These are phyloP conservation scores for Brevipalpus yothersi DNA, from an alignment of 1,140 invertebrate species.

Conservation along the genomic window DNA sequence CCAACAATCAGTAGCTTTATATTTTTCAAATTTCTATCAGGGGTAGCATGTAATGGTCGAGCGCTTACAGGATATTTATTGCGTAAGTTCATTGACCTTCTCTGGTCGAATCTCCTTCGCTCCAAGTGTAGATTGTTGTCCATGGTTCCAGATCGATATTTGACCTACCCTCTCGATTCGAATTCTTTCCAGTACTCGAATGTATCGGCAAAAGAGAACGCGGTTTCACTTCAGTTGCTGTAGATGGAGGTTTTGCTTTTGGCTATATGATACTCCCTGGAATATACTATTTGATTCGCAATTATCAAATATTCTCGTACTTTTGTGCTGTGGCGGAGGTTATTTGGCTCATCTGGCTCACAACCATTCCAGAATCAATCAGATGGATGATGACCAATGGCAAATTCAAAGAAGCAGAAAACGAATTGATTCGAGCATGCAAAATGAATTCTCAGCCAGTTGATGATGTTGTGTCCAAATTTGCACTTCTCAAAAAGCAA, in stretches of 20 bases:
- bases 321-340: slow-evolving; percentile 26
- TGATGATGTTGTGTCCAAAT: not conserved
- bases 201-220: not conserved
- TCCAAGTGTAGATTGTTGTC: not conserved
- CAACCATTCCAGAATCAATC: slow-evolving; percentile 6
- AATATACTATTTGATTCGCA: not conserved
- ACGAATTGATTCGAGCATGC: slow-evolving; percentile 1
- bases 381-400: slow-evolving; percentile 7
- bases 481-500: not conserved
- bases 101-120: not conserved
- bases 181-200: slow-evolving; percentile 1
- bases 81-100: not conserved
- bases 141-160: not conserved
- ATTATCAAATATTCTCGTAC: slow-evolving; percentile 35
- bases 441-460: not conserved
- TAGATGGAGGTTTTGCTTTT: not conserved
- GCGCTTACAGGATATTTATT: not conserved
- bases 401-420: slow-evolving; percentile 1
- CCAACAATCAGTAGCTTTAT: not conserved
- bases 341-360: not conserved
- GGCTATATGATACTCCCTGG: not conserved
- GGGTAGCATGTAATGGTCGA: not conserved
- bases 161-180: not conserved
- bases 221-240: not conserved
- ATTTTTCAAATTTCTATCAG: not conserved